Evolutionary conservation across 2,888 invertebrate species (phyloP), one percentile per base, ranked within the genome.

Genomic region (Torymus tubicola): DNA sequence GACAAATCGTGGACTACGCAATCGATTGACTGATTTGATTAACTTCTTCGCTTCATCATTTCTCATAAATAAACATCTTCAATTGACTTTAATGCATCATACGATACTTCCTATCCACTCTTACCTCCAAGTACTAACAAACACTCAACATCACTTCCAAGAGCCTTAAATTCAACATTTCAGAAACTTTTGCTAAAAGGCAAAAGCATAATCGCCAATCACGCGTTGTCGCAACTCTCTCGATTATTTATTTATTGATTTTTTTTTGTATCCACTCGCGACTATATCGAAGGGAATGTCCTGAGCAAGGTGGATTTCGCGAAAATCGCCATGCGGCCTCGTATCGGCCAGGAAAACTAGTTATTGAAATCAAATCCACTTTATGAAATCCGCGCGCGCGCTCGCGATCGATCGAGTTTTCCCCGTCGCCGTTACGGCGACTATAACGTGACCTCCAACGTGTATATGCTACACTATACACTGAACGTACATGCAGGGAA

Each of bases 321-420:
- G 42, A 81, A 81, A 81, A 81, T 81, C 52, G 61, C 60, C 55
- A 8, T 8, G 42, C 8, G 63, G 65, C 69, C 60, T 72, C 42
- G 42, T 42, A 61, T 55, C 52, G 24, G 8, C 42, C 42, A 42
- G 42, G 8, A n/a, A 61, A 81, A 81, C 81, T 70, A 81, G 81
- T 81, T 81, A 81, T 81, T 81, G 78, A 81, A 81, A 81, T 81
- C 64, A 74, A 81, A 81, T 69, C 74, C 65, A 70, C 78, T 81
- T 73, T 81, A 81, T 77, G 76, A 73, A 72, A 76, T 76, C 68
- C 18, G 58, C 73, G 61, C 14, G 31, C 3, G 31, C 8, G 31
- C 21, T 1, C 3, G 31, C 8, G 31, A 1, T 1, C 31, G 68
- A 72, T 81, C 80, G 72, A 77, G 80, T 81, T 81, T 77, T 77